A percentile compares a stretch with the other conserved stretches of the same genome.
Conservation (phyloP, 1,140 invertebrate species). For the Brachionus angularis region DNA sequence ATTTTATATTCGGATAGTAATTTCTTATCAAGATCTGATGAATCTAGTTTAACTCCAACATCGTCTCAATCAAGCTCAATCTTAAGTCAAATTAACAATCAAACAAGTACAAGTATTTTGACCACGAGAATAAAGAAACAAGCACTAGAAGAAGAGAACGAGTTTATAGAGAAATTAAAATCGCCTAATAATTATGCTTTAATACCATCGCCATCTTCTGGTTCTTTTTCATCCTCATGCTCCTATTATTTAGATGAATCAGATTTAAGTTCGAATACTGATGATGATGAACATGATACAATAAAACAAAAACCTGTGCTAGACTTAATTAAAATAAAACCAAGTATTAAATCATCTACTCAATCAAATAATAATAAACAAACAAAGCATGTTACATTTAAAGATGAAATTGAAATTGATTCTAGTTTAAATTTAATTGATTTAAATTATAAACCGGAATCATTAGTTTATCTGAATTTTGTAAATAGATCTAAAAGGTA, state of each 20-base stretch:
- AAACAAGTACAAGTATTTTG: neutral
- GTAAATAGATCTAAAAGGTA: constrained; percentile 4
- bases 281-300: neutral
- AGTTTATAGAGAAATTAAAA: neutral
- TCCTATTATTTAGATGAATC: constrained; percentile 21
- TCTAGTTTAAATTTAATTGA: neutral
- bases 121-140: constrained; percentile 6
- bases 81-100: neutral
- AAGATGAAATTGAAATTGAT: constrained; percentile 37
- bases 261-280: neutral
- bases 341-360: constrained; percentile 20
- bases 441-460: constrained; percentile 27
- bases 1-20: constrained; percentile 22
- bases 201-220: neutral
- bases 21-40: neutral
- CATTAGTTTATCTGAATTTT: constrained; percentile 27
- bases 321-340: constrained; percentile 6
- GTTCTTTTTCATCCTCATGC: neutral
- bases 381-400: constrained; percentile 23
- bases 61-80: constrained; percentile 7
- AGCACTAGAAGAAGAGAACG: neutral
- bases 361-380: neutral
- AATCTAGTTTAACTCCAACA: too few species aligned
- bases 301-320: constrained; percentile 1
- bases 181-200: neutral